Percentiles rank a stretch among this genome's conserved stretches.
phyloP scores from a whole-genome alignment of 2,113 vertebrate genomes.

The Machaerirhynchus nigripectus region DNA sequence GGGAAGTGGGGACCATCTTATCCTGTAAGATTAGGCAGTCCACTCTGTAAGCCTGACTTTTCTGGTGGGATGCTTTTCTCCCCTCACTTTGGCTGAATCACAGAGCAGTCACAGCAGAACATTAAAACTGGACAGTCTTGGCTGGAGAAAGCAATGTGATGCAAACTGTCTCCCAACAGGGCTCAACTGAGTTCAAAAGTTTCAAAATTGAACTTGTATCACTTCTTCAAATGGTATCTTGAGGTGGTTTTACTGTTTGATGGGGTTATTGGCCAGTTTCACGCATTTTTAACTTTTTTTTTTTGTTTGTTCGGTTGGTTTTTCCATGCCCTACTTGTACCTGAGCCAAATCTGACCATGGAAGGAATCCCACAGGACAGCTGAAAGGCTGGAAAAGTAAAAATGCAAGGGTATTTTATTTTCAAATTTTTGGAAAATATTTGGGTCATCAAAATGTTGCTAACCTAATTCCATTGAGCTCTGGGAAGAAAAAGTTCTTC shows the following conservation, averaged over 20 bases:
- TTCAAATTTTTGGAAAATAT: rapidly evolving
- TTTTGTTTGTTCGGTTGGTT: rapidly evolving
- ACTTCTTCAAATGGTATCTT: not conserved
- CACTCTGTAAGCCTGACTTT: not conserved
- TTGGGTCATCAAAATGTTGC: not conserved
- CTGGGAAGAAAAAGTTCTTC: not conserved
- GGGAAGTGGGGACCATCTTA: not conserved
- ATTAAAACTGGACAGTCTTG: not conserved
- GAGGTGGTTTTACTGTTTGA: not conserved
- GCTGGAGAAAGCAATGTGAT: not conserved
- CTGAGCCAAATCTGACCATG: not conserved
- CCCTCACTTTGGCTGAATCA: not conserved
- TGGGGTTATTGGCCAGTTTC: rapidly evolving
- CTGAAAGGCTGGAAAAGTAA: not conserved
- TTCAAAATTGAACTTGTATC: not conserved
- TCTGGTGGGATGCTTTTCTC: not conserved
- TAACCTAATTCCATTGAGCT: not conserved
- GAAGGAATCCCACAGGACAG: not conserved
- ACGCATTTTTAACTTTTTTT: rapidly evolving
- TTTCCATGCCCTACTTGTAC: not conserved
- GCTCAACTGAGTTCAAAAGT: not conserved
- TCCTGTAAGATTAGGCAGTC: not conserved
- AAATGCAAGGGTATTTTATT: not conserved
- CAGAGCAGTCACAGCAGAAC: not conserved
- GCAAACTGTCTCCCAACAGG: not conserved